Conservation (phyloP, 2,113 vertebrate species). For the Bettongia penicillata region DNA sequence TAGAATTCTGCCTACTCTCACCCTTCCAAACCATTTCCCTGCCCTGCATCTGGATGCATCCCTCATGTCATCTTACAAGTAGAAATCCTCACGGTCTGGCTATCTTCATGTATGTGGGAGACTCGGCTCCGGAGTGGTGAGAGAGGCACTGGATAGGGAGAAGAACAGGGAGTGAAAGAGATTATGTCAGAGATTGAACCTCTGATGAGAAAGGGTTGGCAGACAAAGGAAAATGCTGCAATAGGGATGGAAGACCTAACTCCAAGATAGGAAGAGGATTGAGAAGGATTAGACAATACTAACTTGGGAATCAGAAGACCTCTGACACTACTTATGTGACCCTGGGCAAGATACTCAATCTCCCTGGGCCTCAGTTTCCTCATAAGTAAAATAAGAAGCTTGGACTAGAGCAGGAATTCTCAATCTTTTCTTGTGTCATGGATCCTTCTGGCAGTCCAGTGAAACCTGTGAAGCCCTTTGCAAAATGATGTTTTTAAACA, state of each 20-base stretch:
- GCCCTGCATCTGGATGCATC: not conserved
- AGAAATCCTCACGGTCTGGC: constrained; percentile 86
- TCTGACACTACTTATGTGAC: not conserved
- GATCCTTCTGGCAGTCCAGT: not conserved
- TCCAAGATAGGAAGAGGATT: rapidly evolving
- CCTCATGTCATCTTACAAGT: constrained; percentile 85
- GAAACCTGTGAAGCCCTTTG: not conserved
- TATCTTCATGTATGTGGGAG: constrained; percentile 91
- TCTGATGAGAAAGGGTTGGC: not conserved
- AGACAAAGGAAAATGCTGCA: not conserved
- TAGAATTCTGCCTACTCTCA: not conserved
- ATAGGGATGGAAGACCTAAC: not conserved
- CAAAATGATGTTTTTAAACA: not conserved
- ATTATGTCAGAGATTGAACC: not conserved
- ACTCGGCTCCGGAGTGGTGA: constrained; percentile 92
- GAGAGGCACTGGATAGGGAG: constrained; percentile 86
- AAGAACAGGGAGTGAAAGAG: not conserved
- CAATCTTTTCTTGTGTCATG: not conserved
- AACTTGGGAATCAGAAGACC: not conserved
- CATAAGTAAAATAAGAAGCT: not conserved
- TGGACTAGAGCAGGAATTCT: not conserved
- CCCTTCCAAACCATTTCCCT: too few relatives aligned
- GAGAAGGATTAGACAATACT: not conserved
- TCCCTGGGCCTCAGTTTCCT: not conserved
- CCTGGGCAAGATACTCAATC: not conserved